phyloP scores from a whole-genome alignment of 2,113 vertebrate genomes.

The Pardalotus punctatus region DNA sequence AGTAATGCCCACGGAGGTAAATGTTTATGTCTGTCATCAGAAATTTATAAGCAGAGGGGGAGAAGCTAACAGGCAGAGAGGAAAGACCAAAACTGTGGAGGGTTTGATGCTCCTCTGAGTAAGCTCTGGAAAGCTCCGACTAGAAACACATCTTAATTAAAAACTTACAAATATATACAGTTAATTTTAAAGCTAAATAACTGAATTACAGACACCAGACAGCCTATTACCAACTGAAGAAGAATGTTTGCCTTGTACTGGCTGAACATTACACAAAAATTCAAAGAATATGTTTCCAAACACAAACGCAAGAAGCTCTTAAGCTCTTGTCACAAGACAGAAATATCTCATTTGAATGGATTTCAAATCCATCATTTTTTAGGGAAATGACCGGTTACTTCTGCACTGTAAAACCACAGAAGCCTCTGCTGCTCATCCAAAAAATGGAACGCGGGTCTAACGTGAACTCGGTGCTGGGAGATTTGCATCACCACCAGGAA shows the following conservation, averaged over 20 bases:
- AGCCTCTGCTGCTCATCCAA: not conserved
- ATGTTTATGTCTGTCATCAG: constrained; percentile 64
- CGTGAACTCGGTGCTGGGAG: not conserved
- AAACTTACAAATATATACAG: constrained; percentile 69
- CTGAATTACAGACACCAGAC: constrained; percentile 54
- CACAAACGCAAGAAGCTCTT: constrained; percentile 54
- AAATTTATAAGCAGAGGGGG: constrained; percentile 64
- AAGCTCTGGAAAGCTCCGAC: constrained; percentile 43
- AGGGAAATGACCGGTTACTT: constrained; percentile 6
- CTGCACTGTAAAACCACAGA: not conserved
- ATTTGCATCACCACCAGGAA: not conserved
- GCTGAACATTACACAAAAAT: constrained; percentile 19
- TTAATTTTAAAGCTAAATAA: constrained; percentile 68
- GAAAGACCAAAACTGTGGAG: not conserved
- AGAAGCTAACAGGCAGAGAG: constrained; percentile 47
- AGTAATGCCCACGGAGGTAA: constrained; percentile 64
- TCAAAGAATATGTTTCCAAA: constrained; percentile 62
- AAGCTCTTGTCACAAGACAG: constrained; percentile 48
- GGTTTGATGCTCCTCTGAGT: constrained; percentile 47
- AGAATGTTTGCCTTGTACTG: constrained; percentile 58
- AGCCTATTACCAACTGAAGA: constrained; percentile 31
- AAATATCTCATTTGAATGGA: constrained; percentile 43
- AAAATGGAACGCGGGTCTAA: not conserved
- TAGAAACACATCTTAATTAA: constrained; percentile 46
- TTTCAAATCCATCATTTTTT: constrained; percentile 22